Evolutionary conservation across 2,797 vertebrate species (phyloP).

Genomic region (Morus bassanus): DNA sequence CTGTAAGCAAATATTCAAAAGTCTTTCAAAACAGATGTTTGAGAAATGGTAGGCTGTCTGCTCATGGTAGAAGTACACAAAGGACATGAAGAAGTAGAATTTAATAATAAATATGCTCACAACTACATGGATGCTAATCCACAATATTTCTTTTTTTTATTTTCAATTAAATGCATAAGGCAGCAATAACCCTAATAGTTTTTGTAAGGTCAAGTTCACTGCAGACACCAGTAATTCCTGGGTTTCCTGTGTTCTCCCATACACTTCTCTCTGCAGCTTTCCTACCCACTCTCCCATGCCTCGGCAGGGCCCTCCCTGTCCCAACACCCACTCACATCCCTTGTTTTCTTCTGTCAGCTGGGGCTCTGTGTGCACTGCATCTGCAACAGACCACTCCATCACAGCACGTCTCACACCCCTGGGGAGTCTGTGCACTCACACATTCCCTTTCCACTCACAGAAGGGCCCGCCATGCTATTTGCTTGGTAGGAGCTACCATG

Average conservation of each 20-base stretch:
- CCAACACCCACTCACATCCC: background rate
- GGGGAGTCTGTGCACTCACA: background rate
- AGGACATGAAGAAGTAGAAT: background rate
- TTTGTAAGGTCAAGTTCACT: background rate
- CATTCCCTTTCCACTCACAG: background rate
- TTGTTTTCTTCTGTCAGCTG: background rate
- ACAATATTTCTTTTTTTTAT: background rate
- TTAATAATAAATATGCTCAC: constrained; percentile 7
- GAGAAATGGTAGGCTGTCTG: constrained; percentile 25
- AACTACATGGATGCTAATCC: background rate
- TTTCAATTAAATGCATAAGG: background rate
- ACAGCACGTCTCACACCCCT: background rate
- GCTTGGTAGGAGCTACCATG: background rate
- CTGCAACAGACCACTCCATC: background rate
- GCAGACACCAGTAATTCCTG: background rate
- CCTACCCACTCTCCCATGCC: background rate
- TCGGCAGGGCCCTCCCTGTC: background rate
- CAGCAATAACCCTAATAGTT: background rate
- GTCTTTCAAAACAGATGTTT: constrained; percentile 47
- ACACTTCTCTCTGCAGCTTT: background rate
- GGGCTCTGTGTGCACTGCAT: background rate
- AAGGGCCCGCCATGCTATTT: background rate
- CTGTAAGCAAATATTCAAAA: constrained; percentile 56
- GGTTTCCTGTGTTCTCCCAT: background rate
- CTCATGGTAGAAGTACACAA: background rate